Conservation (phyloP, 2,888 invertebrate genomes). For the Diplolepis rosae region DNA sequence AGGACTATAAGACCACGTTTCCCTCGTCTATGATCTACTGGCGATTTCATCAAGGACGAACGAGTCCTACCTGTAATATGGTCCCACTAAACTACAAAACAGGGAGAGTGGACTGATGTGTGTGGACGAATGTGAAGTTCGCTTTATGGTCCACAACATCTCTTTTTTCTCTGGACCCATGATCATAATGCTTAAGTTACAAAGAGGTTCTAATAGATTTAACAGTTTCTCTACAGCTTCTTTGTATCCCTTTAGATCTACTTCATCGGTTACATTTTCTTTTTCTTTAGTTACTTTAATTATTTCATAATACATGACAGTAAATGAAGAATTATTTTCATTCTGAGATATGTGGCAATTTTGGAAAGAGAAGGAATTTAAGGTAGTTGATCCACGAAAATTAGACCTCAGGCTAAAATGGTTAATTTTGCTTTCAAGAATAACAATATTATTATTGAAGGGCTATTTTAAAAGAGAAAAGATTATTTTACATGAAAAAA, state of each 20-base stretch:
- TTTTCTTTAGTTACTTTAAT: neutral
- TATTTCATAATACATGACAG: neutral
- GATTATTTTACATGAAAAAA: too few species aligned
- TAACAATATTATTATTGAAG: too few species aligned
- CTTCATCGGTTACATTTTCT: neutral
- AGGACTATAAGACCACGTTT: constrained; percentile 21
- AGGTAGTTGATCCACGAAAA: too few species aligned
- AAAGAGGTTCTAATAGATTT: neutral
- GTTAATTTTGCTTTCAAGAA: too few species aligned
- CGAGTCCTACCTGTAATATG: constrained; percentile 11
- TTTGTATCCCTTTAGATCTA: neutral
- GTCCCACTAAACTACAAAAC: constrained; percentile 19
- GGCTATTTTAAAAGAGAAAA: too few species aligned
- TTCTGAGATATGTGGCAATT: too few species aligned
- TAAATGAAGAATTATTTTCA: too few species aligned
- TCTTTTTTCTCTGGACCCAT: neutral
- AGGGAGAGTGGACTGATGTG: constrained; percentile 3
- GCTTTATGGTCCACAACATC: neutral
- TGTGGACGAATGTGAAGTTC: neutral
- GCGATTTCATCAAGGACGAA: constrained; percentile 18
- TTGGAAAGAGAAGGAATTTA: too few species aligned
- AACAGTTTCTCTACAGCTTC: neutral
- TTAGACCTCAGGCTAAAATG: too few species aligned
- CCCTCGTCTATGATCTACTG: constrained; percentile 8
- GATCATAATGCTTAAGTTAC: constrained; percentile 1